A percentile compares a stretch with the other conserved stretches of the same genome.
Conservation (phyloP, 2,888 invertebrate species). For the Callyntrura sp. region DNA sequence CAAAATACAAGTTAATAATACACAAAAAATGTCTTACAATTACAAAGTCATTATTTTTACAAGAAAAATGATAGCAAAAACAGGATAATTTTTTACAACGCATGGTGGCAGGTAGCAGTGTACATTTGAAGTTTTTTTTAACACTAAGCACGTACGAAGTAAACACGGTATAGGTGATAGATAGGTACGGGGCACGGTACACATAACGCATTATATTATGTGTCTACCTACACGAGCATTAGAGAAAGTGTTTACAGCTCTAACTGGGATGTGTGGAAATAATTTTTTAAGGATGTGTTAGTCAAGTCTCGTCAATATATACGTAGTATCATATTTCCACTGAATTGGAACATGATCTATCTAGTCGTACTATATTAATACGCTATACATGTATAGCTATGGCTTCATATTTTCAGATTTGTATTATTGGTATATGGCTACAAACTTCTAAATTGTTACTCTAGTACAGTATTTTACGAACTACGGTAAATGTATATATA, state of each 20-base stretch:
- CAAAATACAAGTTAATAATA: slow-evolving; percentile 77
- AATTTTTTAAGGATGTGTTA: slow-evolving; percentile 49
- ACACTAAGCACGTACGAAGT: not conserved
- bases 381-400: too few species aligned
- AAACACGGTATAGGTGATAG: not conserved
- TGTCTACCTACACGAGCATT: slow-evolving; percentile 6
- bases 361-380: not conserved
- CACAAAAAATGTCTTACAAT: slow-evolving; percentile 62
- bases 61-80: not conserved
- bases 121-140: slow-evolving; percentile 7
- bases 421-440: not conserved
- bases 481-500: too few species aligned
- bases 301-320: slow-evolving; percentile 64
- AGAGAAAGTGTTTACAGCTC: not conserved
- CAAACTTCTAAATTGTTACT: not conserved
- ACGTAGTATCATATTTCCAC: slow-evolving; percentile 18
- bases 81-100: slow-evolving; percentile 41
- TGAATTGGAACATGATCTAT: not conserved
- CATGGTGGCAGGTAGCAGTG: slow-evolving; percentile 16
- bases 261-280: not conserved
- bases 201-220: too few species aligned
- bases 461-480: too few species aligned
- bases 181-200: not conserved
- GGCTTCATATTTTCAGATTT: too few species aligned
- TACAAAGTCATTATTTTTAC: slow-evolving; percentile 32